Percentiles rank a stretch among this genome's conserved stretches.
These are phyloP conservation scores for Halocynthia aurantium DNA, from an alignment of 23 tunicate genomes.

Conservation along the genomic window DNA sequence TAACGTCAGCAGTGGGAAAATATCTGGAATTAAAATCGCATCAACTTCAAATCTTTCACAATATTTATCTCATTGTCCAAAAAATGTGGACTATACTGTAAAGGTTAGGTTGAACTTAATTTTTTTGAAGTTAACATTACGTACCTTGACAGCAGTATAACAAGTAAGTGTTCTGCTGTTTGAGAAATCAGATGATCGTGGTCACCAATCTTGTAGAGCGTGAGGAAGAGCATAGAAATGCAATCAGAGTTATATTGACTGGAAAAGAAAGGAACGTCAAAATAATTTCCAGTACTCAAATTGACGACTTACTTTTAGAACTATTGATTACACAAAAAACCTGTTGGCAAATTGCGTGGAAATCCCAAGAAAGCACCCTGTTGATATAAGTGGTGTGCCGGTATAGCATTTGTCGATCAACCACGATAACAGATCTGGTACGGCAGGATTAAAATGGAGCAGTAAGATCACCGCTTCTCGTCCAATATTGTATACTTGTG, in stretches of 20 bases:
- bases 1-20: not conserved
- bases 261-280: not conserved
- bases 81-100: too few species aligned
- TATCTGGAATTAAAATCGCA: not conserved
- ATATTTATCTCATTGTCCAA: too few species aligned
- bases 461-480: constrained; percentile 50
- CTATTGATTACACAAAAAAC: not conserved
- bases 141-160: constrained; percentile 44
- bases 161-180: constrained; percentile 50
- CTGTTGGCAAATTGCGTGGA: constrained; percentile 28
- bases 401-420: constrained; percentile 80
- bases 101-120: too few species aligned
- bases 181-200: constrained; percentile 24
- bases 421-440: constrained; percentile 38
- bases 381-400: constrained; percentile 37
- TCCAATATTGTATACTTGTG: constrained; percentile 38
- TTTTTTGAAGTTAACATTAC: too few species aligned
- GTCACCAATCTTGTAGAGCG: constrained; percentile 42
- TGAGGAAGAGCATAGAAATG: constrained; percentile 44
- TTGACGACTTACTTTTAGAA: too few species aligned
- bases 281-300: too few species aligned
- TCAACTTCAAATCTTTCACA: too few species aligned
- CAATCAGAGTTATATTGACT: not conserved
- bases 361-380: constrained; percentile 62
- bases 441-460: constrained; percentile 43